Base-by-base conservation (phyloP, 2,888 invertebrate species). In the Mythimna albipuncta region DNA sequence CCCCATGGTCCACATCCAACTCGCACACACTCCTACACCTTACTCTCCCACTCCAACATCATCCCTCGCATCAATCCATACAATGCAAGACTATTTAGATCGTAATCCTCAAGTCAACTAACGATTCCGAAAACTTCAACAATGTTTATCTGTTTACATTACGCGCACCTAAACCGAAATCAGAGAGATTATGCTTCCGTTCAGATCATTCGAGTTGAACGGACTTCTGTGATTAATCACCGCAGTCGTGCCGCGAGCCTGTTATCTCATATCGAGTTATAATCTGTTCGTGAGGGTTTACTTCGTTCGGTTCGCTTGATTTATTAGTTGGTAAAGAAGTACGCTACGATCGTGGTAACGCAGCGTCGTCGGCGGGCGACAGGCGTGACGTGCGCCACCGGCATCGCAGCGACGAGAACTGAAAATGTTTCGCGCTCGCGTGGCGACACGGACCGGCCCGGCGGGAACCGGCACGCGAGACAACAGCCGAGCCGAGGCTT, bases 221-320 rank as follows among this genome's bases (percentile, higher is more conserved):
- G 89, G 89, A 93, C 90, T 91, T 90, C 80, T 88, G 90, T 92
- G 89, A 94, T 94, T 94, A 94, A 95, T 94, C 93, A 93, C 91
- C 85, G 86, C 86, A 86, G 87, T 88, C 87, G 90, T 89, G 87
- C 88, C 89, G 87, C 91, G 88, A 89, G 90, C 88, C 90, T 90
- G 92, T 93, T 94, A 94, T 94, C 94, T 94, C 91, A 92, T 94
- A 92, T 93, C 92, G 89, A 93, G 90, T 92, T 92, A 92, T 94
- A 92, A 94, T 94, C 93, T 93, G 92, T 93, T 93, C 89, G 91
- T 91, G 91, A 92, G 92, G 91, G 90, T 91, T 92, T 92, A 92
- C 91, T 94, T 93, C 89, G 90, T 92, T 91, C 89, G 90, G 86
- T 86, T 89, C 89, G 89, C 88, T 87, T 94, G 93, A 94, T 94